Evolutionary conservation across 2,888 invertebrate genomes (phyloP), one percentile per base, ranked within the genome.

Genomic region (Chirona hameri): DNA sequence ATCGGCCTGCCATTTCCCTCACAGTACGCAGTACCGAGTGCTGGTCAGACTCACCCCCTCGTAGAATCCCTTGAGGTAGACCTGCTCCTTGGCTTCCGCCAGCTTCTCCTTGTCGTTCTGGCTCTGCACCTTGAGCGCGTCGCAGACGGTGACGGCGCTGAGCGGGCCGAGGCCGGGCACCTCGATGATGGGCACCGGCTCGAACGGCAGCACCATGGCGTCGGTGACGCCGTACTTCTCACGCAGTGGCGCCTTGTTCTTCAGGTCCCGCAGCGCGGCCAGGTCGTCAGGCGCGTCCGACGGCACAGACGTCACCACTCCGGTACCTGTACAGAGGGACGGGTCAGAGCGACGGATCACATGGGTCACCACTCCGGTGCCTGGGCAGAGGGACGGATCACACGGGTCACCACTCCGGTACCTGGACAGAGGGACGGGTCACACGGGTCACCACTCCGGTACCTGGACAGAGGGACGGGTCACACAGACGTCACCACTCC

Each of bases 261-360:
- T 96, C 84, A 99, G 90, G 89, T 99, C 99, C 18, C 93, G 90
- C 9, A 99, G 90, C 12, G 99, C 99, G 0, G 98, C 98, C 88
- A 94, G 99, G 89, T 99, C 99, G 88, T 99, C 99, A 0, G 99
- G 99, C 0, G 99, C 95, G 90, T 99, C 99, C 0, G 99, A 99
- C 0, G 98, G 99, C 0, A 99, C 99, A 85, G 97, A 97, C 0
- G 98, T 97, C 0, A 99, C 99, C 60, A 99, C 92, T 4, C 99
- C 99, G 0, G 99, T 99, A 27, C 99, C n/a, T n/a, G n/a, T n/a
- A n/a, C n/a, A n/a, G n/a, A n/a, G n/a, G n/a, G n/a, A n/a, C n/a
- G n/a, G n/a, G n/a, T n/a, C n/a, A n/a, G n/a, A n/a, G n/a, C n/a
- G n/a, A n/a, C n/a, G n/a, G n/a, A n/a, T n/a, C n/a, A n/a, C n/a